Base-by-base conservation (phyloP, 1,140 invertebrate species). In the Dufourea novaeangliae region DNA sequence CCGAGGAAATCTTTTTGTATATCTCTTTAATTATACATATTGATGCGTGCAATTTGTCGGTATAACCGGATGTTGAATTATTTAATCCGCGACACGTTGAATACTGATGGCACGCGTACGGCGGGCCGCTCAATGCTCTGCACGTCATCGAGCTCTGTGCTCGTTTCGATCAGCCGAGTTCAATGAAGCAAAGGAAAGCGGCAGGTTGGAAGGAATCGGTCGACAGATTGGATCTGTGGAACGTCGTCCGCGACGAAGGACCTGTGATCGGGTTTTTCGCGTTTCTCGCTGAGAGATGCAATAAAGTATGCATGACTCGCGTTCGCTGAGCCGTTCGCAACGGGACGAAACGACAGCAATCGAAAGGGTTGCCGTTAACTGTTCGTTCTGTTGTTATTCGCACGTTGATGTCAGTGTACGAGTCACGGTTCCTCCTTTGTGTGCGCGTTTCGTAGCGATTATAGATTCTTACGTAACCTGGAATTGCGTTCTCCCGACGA, bases 11-110 rank as follows among this genome's bases (percentile, higher is more conserved):
- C 39, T 20, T 57, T 32, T 68, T 17, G 22, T 6, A 17, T 10
- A 50, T 8, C 22, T 10, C 14, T 7, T 46, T 22, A 11, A 29
- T 37, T 11, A n/a, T 7, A 8, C 20, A 44, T 32, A 32, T 29
- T 14, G 10, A n/a, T n/a, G 20, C 50, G 50, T 44, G 52, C 29
- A 41, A 57, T 75, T 44, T 39, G 22, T 57, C 59, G n/a, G 22
- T n/a, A 3, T 17, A 20, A n/a, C 20, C 61, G 20, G 29, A n/a
- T 29, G 22, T 54, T 73, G 70, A 73, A 73, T 73, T 54, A 73
- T 64, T 22, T 59, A 73, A 29, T 22, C n/a, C 52, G 17, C 61
- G 62, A 27, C 59, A 44, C 22, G 44, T 63, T 22, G 71, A 12
- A 22, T 37, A 22, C 22, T 22, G 34, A 39, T 39, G 32, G n/a